phyloP scores from a whole-genome alignment of 2,888 invertebrate genomes.

The Hypomecis punctinalis region DNA sequence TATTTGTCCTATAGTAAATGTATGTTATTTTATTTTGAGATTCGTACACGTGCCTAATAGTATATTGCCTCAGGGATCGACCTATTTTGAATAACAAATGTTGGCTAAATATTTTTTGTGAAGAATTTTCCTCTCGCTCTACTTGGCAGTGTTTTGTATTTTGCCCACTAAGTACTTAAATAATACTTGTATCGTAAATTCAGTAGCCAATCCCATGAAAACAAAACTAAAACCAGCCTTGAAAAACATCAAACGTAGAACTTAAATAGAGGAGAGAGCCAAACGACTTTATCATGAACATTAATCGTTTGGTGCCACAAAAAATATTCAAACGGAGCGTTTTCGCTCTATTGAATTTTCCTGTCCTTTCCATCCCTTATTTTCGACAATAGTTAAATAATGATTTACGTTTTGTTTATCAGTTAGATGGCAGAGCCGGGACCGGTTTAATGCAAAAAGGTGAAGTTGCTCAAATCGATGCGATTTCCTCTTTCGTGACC shows the following conservation, averaged over 20 bases:
- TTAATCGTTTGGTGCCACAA: conserved; percentile 37
- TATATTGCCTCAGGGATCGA: too few relatives aligned
- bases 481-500: conserved; percentile 37
- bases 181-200: background rate
- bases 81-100: too few relatives aligned
- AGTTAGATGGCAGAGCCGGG: conserved; percentile 23
- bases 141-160: too few relatives aligned
- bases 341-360: conserved; percentile 37
- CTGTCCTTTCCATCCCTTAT: conserved; percentile 32
- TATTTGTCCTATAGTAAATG: too few relatives aligned
- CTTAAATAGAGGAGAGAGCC: conserved; percentile 19
- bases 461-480: conserved; percentile 38
- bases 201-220: background rate
- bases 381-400: conserved; percentile 37
- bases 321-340: conserved; percentile 31
- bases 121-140: too few relatives aligned
- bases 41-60: too few relatives aligned
- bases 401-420: conserved; percentile 43
- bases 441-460: conserved; percentile 28
- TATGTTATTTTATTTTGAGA: too few relatives aligned
- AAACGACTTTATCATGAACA: conserved; percentile 36
- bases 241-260: conserved; percentile 10
- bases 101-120: too few relatives aligned
- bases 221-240: background rate
- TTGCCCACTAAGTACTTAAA: too few relatives aligned